A percentile compares a stretch with the other conserved stretches of the same genome.
Evolutionary conservation across 37 sponge, comb jelly and placozoan genomes (phyloP).

Genomic region (Agelas oroides): DNA sequence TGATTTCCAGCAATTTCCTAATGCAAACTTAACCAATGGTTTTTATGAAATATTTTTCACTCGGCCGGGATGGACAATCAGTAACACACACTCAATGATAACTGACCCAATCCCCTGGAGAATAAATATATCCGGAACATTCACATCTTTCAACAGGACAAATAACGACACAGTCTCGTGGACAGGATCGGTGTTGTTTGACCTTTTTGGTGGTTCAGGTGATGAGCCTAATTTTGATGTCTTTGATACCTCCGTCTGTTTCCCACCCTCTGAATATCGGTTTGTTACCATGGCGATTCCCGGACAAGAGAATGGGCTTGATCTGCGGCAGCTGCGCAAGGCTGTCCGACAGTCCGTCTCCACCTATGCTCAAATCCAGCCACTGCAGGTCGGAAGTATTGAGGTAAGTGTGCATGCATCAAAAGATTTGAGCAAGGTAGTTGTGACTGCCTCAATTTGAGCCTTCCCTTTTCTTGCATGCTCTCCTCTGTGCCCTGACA

Average conservation of each 20-base stretch:
- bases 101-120: slow-evolving; percentile 6
- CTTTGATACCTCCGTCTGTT: slow-evolving; percentile 55
- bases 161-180: neutral
- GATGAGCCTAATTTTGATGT: slow-evolving; percentile 52
- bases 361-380: slow-evolving; percentile 28
- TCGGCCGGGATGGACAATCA: slow-evolving; percentile 5
- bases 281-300: slow-evolving; percentile 19
- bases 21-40: slow-evolving; percentile 21
- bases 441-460: too few relatives aligned
- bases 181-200: neutral
- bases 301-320: neutral
- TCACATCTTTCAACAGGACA: slow-evolving; percentile 7
- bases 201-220: slow-evolving; percentile 23
- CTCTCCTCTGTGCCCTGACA: too few relatives aligned
- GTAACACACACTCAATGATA: neutral
- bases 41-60: slow-evolving; percentile 62
- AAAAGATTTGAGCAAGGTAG: too few relatives aligned
- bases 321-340: slow-evolving; percentile 7
- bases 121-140: slow-evolving; percentile 22
- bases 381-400: slow-evolving; percentile 57
- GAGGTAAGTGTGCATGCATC: slow-evolving; percentile 38
- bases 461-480: too few relatives aligned
- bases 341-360: slow-evolving; percentile 36
- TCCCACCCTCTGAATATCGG: neutral
- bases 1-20: slow-evolving; percentile 1